These are phyloP conservation scores for Onychomys torridus DNA, from an alignment of 2,797 vertebrate genomes.

Conservation along the genomic window DNA sequence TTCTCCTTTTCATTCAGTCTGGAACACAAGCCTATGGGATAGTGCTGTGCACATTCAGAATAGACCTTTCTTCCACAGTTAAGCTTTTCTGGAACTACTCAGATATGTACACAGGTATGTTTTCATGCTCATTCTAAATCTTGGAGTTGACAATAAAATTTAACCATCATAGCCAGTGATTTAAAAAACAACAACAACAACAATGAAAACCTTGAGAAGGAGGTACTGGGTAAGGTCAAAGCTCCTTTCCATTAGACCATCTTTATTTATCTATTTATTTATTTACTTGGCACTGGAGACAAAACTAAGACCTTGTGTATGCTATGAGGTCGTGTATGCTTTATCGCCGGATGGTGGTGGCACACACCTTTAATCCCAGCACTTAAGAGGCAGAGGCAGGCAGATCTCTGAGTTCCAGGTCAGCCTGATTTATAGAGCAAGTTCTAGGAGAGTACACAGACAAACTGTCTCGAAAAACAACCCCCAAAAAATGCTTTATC, in stretches of 20 bases:
- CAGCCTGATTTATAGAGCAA: too few relatives aligned
- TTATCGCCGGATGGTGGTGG: too few relatives aligned
- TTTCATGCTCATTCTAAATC: background rate
- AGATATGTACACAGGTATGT: background rate
- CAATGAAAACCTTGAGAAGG: background rate
- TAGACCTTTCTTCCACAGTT: background rate
- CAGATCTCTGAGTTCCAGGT: too few relatives aligned
- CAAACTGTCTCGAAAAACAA: too few relatives aligned
- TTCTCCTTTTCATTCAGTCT: background rate
- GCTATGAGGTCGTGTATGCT: too few relatives aligned
- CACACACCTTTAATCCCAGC: too few relatives aligned
- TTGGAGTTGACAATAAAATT: background rate
- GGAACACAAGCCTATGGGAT: background rate
- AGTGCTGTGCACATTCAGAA: background rate
- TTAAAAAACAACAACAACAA: background rate
- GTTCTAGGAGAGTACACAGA: too few relatives aligned
- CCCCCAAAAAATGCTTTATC: too few relatives aligned
- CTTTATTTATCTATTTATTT: background rate
- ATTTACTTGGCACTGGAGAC: background rate
- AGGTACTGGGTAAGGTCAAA: background rate
- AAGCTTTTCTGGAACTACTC: background rate
- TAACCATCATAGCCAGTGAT: background rate
- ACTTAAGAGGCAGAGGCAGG: too few relatives aligned
- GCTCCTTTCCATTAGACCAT: background rate
- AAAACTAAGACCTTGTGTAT: background rate